A percentile compares a stretch with the other conserved stretches of the same genome.
Evolutionary conservation across 2,888 invertebrate species (phyloP).

Genomic region (Hesperia comma): DNA sequence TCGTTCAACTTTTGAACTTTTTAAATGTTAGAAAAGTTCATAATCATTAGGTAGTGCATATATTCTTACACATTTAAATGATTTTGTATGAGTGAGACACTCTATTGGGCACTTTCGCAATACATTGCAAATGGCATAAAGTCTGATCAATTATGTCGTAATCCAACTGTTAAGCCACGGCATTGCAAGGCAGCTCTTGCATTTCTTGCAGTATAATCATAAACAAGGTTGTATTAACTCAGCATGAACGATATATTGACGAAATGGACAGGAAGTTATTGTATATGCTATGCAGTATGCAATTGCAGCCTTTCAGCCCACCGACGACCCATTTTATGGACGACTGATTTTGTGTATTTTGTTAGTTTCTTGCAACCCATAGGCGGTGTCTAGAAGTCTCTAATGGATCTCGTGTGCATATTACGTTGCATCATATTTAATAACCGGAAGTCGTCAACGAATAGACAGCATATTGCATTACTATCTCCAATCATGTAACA

Average conservation of each 20-base stretch:
- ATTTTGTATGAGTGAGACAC: not conserved
- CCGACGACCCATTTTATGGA: conserved; percentile 21
- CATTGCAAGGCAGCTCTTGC: conserved; percentile 4
- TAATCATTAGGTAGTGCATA: no score
- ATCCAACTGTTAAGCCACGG: conserved; percentile 1
- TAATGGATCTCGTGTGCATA: not conserved
- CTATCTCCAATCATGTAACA: not conserved
- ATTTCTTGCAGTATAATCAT: conserved; percentile 16
- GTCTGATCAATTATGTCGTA: conserved; percentile 9
- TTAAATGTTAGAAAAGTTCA: no score
- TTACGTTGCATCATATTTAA: not conserved
- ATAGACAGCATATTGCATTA: not conserved
- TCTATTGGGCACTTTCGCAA: not conserved
- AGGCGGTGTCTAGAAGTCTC: conserved; percentile 3
- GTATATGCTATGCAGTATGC: conserved; percentile 14
- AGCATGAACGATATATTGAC: conserved; percentile 14
- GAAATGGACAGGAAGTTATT: conserved; percentile 30
- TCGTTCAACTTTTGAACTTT: no score
- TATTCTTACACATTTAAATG: not conserved
- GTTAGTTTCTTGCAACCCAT: conserved; percentile 23
- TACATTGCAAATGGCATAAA: not conserved
- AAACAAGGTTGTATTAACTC: conserved; percentile 19
- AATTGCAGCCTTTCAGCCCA: conserved; percentile 7
- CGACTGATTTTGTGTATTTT: conserved; percentile 23
- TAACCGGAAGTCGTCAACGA: not conserved